phyloP scores from a whole-genome alignment of 2,888 invertebrate genomes.

The Physocephala rufipes region DNA sequence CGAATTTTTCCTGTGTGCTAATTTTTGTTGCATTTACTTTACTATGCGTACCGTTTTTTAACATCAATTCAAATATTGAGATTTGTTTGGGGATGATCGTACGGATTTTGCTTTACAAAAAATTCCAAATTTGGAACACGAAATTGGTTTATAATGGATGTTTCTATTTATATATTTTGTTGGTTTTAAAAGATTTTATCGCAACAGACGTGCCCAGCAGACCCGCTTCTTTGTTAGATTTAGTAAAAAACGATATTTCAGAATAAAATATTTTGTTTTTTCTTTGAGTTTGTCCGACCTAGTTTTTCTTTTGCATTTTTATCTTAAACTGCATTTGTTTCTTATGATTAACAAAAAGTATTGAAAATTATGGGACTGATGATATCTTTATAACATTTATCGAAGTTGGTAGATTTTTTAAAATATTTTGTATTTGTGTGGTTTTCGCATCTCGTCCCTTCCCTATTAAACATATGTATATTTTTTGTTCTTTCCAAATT shows the following conservation, averaged over 20 bases:
- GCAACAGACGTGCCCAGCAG: neutral
- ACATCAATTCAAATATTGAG: neutral
- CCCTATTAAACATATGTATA: no score
- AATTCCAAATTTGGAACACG: conserved; percentile 14
- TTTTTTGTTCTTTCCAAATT: conserved; percentile 34
- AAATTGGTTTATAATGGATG: conserved; percentile 12
- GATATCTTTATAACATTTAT: conserved; percentile 37
- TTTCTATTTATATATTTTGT: conserved; percentile 23
- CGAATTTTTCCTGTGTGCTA: conserved; percentile 22
- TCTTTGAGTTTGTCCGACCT: conserved; percentile 27
- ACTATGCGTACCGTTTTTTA: neutral
- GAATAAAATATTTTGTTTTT: conserved; percentile 37
- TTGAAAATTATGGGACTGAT: conserved; percentile 16
- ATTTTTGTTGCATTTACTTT: conserved; percentile 28
- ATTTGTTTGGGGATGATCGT: neutral
- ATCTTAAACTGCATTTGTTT: conserved; percentile 37
- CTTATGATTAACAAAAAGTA: conserved; percentile 32
- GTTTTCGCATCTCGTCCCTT: neutral
- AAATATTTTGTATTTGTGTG: conserved; percentile 25
- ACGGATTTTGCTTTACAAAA: conserved; percentile 31
- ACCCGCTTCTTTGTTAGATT: neutral
- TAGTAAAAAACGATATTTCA: conserved; percentile 40
- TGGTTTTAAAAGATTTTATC: conserved; percentile 30
- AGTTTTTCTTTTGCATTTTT: conserved; percentile 31
- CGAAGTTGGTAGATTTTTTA: conserved; percentile 35